These are phyloP conservation scores for Eumeta japonica DNA, from an alignment of 1,140 invertebrate species.

Conservation along the genomic window DNA sequence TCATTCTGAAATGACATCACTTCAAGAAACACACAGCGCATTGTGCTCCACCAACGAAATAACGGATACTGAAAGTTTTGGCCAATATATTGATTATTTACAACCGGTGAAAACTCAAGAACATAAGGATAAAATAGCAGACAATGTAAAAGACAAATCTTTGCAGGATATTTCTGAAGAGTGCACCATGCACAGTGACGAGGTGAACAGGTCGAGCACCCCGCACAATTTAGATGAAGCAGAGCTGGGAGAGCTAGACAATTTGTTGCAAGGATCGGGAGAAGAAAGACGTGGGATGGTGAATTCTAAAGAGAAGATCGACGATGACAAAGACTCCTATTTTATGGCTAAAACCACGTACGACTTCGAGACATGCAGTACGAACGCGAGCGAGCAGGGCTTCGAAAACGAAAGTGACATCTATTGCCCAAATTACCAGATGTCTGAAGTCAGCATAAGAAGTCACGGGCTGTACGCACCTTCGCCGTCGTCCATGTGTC, in stretches of 20 bases:
- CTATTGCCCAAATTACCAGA: conserved; percentile 60
- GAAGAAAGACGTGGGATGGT: not conserved
- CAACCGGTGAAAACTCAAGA: conserved; percentile 35
- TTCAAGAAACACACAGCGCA: conserved; percentile 52
- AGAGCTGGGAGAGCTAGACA: conserved; percentile 26
- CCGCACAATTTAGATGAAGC: conserved; percentile 23
- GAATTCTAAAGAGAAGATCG: conserved; percentile 35
- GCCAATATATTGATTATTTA: conserved; percentile 49
- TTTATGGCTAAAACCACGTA: conserved; percentile 47
- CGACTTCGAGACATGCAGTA: conserved; percentile 58
- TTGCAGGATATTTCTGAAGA: conserved; percentile 48
- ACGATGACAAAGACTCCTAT: conserved; percentile 42
- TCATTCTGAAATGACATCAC: conserved; percentile 50
- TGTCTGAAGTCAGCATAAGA: conserved; percentile 63
- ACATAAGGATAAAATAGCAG: conserved; percentile 21
- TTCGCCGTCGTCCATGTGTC: conserved; percentile 56
- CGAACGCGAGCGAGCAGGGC: conserved; percentile 45
- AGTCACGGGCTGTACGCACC: conserved; percentile 62
- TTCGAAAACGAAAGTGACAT: conserved; percentile 61
- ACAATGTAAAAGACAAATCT: conserved; percentile 25
- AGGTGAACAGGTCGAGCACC: conserved; percentile 33
- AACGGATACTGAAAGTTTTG: conserved; percentile 53
- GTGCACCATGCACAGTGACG: conserved; percentile 43
- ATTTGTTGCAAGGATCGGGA: conserved; percentile 22
- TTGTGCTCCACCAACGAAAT: conserved; percentile 54